Evolutionary conservation across 1,140 invertebrate species (phyloP).

Genomic region (Drosophila athabasca): DNA sequence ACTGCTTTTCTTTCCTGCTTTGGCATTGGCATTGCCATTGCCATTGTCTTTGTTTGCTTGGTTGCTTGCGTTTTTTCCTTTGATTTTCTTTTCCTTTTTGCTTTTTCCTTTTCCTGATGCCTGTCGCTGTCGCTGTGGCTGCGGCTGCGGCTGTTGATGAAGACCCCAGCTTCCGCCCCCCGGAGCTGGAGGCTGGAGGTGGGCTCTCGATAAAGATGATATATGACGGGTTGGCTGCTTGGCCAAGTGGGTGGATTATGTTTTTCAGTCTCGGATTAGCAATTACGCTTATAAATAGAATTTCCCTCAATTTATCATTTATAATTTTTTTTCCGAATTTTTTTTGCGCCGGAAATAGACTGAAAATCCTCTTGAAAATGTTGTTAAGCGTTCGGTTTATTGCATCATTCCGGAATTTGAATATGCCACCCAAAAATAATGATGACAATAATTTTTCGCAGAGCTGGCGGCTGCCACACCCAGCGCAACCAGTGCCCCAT

Average conservation of each 20-base stretch:
- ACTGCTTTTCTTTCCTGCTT: constrained; percentile 19
- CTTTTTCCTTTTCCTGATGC: not conserved
- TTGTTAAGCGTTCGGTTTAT: constrained; percentile 57
- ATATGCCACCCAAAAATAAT: constrained; percentile 58
- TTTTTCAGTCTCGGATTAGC: constrained; percentile 81
- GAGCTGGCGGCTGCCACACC: constrained; percentile 27
- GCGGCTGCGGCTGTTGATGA: not conserved
- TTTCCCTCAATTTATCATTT: constrained; percentile 69
- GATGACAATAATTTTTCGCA: constrained; percentile 25
- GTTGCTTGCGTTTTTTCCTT: constrained; percentile 17
- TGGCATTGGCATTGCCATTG: constrained; percentile 19
- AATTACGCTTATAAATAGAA: constrained; percentile 82
- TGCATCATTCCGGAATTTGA: constrained; percentile 65
- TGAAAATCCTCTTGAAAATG: constrained; percentile 33
- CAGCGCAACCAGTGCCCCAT: not conserved
- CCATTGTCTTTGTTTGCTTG: constrained; percentile 36
- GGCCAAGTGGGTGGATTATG: constrained; percentile 80
- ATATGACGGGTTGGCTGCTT: constrained; percentile 54
- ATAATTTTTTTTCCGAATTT: constrained; percentile 25
- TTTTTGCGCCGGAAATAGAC: constrained; percentile 25
- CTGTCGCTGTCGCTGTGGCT: not conserved
- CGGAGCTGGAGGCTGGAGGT: constrained; percentile 31
- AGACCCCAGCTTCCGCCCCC: constrained; percentile 32
- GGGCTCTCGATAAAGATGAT: constrained; percentile 72
- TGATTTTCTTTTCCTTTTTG: constrained; percentile 10